These are phyloP conservation scores for Euphydryas editha DNA, from an alignment of 2,888 invertebrate species.

Conservation along the genomic window DNA sequence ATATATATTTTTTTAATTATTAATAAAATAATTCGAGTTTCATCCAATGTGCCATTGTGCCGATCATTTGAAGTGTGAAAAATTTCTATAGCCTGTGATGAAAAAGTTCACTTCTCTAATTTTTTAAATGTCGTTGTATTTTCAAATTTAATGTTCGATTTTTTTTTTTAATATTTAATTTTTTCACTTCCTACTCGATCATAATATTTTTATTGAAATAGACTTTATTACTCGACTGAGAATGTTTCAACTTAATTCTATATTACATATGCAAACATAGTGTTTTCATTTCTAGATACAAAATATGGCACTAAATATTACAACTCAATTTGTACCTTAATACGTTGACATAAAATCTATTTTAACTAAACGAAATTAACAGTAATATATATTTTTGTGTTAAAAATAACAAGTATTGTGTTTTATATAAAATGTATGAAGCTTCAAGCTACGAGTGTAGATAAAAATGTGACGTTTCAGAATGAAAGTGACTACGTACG, in stretches of 20 bases:
- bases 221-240: constrained; percentile 16
- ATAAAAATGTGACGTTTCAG: too few relatives aligned
- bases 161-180: background rate
- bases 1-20: background rate
- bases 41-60: constrained; percentile 7
- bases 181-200: background rate
- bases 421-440: background rate
- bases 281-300: background rate
- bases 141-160: constrained; percentile 1
- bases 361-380: background rate
- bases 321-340: constrained; percentile 17
- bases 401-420: background rate
- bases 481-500: too few relatives aligned
- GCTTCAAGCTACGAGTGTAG: background rate
- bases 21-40: constrained; percentile 5
- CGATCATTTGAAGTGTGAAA: constrained; percentile 1
- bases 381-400: background rate
- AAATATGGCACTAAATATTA: constrained; percentile 26
- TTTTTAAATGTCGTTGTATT: constrained; percentile 24
- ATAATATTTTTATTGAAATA: constrained; percentile 14
- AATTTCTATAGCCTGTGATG: constrained; percentile 18
- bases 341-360: background rate
- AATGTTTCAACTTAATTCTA: background rate
- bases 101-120: constrained; percentile 20
- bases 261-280: background rate